phyloP scores from a whole-genome alignment of 2,797 vertebrate species.

The Nasua narica region DNA sequence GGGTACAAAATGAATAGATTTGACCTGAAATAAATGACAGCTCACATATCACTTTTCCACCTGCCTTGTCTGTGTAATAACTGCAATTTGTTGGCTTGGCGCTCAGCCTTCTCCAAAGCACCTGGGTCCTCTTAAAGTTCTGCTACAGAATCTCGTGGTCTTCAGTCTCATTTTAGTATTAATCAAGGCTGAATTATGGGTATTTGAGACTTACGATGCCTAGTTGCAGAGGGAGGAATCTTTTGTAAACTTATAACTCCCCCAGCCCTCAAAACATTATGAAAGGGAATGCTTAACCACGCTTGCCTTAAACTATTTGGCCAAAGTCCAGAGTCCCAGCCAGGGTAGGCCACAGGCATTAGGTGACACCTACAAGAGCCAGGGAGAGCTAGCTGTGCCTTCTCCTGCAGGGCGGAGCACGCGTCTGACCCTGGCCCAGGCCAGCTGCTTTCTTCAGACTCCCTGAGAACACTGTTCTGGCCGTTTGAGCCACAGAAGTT shows the following conservation, averaged over 20 bases:
- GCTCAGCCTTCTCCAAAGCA: not conserved
- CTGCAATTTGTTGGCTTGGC: not conserved
- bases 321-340: not conserved
- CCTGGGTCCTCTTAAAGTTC: not conserved
- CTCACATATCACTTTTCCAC: not conserved
- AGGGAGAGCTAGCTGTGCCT: too few relatives aligned
- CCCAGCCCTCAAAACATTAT: not conserved
- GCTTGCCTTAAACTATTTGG: not conserved
- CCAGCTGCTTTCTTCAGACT: not conserved
- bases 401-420: not conserved
- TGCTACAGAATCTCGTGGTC: not conserved
- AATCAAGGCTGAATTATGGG: conserved; percentile 2
- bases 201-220: not conserved
- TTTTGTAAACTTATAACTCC: not conserved
- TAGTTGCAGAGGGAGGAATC: not conserved
- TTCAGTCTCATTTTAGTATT: not conserved
- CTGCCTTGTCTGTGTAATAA: not conserved
- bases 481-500: not conserved
- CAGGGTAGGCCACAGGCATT: too few relatives aligned
- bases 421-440: not conserved
- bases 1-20: conserved; percentile 38
- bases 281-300: not conserved
- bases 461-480: not conserved
- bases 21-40: not conserved
- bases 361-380: not conserved